Conservation (phyloP, 2,888 invertebrate species). For the Petrophora chlorosata region DNA sequence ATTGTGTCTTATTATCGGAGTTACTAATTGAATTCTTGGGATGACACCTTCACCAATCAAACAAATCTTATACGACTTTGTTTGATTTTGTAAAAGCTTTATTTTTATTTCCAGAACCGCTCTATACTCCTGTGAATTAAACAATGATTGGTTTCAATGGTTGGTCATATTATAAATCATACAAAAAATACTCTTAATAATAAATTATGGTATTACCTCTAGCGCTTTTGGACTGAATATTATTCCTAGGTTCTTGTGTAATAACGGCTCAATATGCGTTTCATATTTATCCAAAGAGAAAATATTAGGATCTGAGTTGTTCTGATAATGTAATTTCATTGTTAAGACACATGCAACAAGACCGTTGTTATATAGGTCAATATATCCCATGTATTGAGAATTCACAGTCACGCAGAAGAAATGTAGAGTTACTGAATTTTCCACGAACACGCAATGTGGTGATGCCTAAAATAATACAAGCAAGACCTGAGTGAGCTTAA, state of each 20-base stretch:
- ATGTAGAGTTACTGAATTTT: constrained; percentile 71
- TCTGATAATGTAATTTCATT: constrained; percentile 68
- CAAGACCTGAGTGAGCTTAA: neutral
- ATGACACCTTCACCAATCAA: constrained; percentile 75
- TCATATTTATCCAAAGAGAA: constrained; percentile 73
- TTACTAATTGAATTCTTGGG: constrained; percentile 64
- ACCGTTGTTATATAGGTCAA: constrained; percentile 75
- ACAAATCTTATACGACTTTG: constrained; percentile 70
- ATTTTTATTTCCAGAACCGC: constrained; percentile 72
- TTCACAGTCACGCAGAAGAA: constrained; percentile 72
- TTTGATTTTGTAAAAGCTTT: constrained; percentile 67
- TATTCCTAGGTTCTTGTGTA: constrained; percentile 68
- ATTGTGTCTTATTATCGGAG: constrained; percentile 54
- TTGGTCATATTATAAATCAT: too few relatives aligned
- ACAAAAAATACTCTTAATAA: too few relatives aligned
- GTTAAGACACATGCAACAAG: constrained; percentile 68
- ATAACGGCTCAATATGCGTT: constrained; percentile 69
- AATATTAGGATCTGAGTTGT: constrained; percentile 58
- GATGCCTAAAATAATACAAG: constrained; percentile 55
- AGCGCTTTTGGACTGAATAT: constrained; percentile 71
- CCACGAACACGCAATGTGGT: constrained; percentile 74
- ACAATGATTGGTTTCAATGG: neutral
- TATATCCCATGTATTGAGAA: constrained; percentile 54
- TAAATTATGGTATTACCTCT: too few relatives aligned
- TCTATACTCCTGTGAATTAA: constrained; percentile 64